These are phyloP conservation scores for Varecia variegata DNA, from an alignment of 2,797 vertebrate genomes.

Conservation along the genomic window DNA sequence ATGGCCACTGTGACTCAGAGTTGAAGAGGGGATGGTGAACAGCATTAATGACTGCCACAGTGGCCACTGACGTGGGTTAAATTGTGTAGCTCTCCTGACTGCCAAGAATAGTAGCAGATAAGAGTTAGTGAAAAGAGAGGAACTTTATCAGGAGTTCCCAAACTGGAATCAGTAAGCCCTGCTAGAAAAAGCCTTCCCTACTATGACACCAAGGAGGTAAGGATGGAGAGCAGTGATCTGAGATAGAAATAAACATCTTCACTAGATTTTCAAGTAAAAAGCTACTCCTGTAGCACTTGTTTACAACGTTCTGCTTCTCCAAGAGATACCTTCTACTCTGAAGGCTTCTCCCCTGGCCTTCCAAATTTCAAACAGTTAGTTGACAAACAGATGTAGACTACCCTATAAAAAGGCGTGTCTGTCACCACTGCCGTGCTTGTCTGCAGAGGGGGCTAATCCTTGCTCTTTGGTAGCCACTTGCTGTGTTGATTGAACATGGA, in stretches of 20 bases:
- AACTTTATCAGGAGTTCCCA: not conserved
- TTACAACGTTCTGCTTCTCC: not conserved
- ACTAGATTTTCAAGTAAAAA: not conserved
- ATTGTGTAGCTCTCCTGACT: not conserved
- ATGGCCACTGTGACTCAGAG: not conserved
- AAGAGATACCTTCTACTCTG: not conserved
- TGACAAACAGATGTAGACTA: not conserved
- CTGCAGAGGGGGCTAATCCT: not conserved
- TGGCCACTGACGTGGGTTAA: not conserved
- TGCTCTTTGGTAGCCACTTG: not conserved
- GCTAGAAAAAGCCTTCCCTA: not conserved
- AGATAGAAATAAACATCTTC: not conserved
- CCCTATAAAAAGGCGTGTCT: not conserved
- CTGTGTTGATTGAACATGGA: not conserved
- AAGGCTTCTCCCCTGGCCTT: not conserved
- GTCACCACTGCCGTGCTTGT: not conserved
- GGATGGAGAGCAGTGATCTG: not conserved
- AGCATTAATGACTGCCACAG: not conserved
- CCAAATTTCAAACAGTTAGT: not conserved
- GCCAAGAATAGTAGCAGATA: not conserved
- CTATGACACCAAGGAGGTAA: not conserved
- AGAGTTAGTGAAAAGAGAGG: not conserved
- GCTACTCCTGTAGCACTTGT: not conserved
- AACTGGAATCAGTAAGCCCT: not conserved
- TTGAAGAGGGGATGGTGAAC: not conserved